A percentile compares a stretch with the other conserved stretches of the same genome.
These are phyloP conservation scores for Aselliscus stoliczkanus DNA, from an alignment of 2,797 vertebrate genomes.

Conservation along the genomic window DNA sequence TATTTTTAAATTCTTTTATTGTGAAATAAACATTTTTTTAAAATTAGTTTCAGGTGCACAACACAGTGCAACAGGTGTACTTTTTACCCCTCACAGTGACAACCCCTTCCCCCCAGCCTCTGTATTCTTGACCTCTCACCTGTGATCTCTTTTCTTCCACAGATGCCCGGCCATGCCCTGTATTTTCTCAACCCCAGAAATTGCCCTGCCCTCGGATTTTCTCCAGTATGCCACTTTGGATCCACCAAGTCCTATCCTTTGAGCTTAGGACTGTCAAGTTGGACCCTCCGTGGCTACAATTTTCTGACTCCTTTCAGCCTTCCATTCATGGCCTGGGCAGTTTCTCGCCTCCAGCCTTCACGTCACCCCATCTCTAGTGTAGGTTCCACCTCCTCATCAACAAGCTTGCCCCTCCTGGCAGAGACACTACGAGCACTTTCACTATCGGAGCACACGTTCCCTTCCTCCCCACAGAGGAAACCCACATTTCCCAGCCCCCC, in stretches of 20 bases:
- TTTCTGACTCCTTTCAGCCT: not conserved
- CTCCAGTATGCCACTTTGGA: rapidly evolving
- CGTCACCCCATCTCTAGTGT: not conserved
- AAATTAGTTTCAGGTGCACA: too few species aligned
- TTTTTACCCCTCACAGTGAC: too few species aligned
- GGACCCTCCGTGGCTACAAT: not conserved
- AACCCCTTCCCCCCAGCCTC: not conserved
- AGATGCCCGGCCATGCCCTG: not conserved
- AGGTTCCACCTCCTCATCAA: not conserved
- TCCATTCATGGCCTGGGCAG: not conserved
- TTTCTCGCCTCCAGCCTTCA: not conserved
- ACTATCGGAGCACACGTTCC: not conserved
- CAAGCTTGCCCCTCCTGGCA: rapidly evolving
- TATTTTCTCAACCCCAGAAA: not conserved
- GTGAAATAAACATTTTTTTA: too few species aligned
- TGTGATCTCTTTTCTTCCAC: not conserved
- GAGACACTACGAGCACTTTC: not conserved
- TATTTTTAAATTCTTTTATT: too few species aligned
- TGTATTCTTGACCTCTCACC: not conserved
- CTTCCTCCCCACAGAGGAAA: not conserved
- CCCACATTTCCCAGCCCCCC: not conserved
- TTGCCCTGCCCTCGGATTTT: not conserved
- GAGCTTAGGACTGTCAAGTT: not conserved
- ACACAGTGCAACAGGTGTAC: too few species aligned
- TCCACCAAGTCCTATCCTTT: not conserved